Evolutionary conservation across 2,797 vertebrate species (phyloP).

Genomic region (Streptopelia turtur): DNA sequence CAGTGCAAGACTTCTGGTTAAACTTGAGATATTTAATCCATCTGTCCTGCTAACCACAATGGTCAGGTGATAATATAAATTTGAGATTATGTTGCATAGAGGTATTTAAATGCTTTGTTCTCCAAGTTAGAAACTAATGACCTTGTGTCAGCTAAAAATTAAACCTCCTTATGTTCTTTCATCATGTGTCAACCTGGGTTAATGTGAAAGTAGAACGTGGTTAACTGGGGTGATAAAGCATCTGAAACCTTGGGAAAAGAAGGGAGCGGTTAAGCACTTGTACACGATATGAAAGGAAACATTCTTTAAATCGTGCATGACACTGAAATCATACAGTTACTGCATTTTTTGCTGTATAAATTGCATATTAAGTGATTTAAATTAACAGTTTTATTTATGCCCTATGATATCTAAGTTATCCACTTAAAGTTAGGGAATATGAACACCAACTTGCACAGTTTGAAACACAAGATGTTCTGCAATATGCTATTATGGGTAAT

Average conservation of each 20-base stretch:
- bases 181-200: constrained; percentile 72
- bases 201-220: constrained; percentile 67
- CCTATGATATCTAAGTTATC: constrained; percentile 48
- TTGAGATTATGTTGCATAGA: constrained; percentile 82
- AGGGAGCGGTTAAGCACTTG: constrained; percentile 17
- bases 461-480: constrained; percentile 62
- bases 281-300: constrained; percentile 38
- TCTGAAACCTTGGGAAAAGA: constrained; percentile 47
- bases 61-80: constrained; percentile 82
- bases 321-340: not conserved
- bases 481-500: constrained; percentile 51
- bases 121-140: constrained; percentile 81
- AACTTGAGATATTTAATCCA: constrained; percentile 83
- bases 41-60: constrained; percentile 76
- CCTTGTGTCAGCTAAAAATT: constrained; percentile 79
- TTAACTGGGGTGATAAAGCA: constrained; percentile 76
- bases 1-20: constrained; percentile 80
- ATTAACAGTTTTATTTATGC: constrained; percentile 62
- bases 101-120: constrained; percentile 80
- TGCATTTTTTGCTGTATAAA: constrained; percentile 1
- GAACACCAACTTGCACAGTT: constrained; percentile 50
- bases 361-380: constrained; percentile 45
- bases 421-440: constrained; percentile 8
- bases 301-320: not conserved
- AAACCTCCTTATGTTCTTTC: constrained; percentile 77